phyloP scores from a whole-genome alignment of 2,797 vertebrate species.

The Champsocephalus esox region DNA sequence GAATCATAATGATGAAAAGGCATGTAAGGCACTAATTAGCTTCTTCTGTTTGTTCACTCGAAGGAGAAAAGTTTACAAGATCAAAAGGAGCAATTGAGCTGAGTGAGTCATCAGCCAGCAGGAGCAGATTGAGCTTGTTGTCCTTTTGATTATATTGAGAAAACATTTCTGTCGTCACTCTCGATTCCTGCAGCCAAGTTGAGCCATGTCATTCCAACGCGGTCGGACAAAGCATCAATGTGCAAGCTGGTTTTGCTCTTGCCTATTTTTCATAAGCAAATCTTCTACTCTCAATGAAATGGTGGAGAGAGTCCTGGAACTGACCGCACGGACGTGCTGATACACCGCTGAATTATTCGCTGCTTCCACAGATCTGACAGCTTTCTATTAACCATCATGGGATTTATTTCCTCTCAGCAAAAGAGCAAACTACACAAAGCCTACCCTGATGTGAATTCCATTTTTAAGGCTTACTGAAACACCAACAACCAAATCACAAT shows the following conservation, averaged over 20 bases:
- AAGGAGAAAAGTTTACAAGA: conserved; percentile 38
- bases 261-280: conserved; percentile 21
- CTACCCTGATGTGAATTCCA: conserved; percentile 37
- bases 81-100: conserved; percentile 17
- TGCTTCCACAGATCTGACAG: conserved; percentile 31
- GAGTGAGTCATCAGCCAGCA: conserved; percentile 54
- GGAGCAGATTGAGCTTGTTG: conserved; percentile 56
- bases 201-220: conserved; percentile 21
- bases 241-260: conserved; percentile 16
- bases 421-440: conserved; percentile 33
- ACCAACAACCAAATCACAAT: conserved; percentile 39
- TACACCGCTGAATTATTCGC: conserved; percentile 15
- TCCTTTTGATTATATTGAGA: conserved; percentile 59
- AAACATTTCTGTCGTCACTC: conserved; percentile 41
- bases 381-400: conserved; percentile 41
- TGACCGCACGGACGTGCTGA: conserved; percentile 33
- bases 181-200: conserved; percentile 43
- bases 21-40: conserved; percentile 51
- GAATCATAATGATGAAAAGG: conserved; percentile 29
- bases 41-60: conserved; percentile 15
- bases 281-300: conserved; percentile 13
- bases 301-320: conserved; percentile 10
- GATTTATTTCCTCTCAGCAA: conserved; percentile 8
- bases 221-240: conserved; percentile 36
- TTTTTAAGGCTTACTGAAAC: conserved; percentile 38